These are phyloP conservation scores for Cristatella mucedo DNA, from an alignment of 2,888 invertebrate species.

Conservation along the genomic window DNA sequence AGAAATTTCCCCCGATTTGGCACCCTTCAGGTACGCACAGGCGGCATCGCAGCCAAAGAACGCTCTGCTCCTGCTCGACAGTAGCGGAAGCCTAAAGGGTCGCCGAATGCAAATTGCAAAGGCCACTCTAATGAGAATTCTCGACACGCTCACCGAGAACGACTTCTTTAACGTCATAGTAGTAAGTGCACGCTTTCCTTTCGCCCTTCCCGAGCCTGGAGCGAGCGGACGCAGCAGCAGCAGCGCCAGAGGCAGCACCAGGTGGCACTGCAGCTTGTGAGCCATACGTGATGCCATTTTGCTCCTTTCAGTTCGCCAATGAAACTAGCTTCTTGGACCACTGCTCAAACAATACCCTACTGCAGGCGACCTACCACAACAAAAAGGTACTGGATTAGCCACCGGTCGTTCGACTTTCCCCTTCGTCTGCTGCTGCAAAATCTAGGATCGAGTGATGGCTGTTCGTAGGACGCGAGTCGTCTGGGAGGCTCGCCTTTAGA, in stretches of 20 bases:
- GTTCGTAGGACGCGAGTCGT: too few relatives aligned
- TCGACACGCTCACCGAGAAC: slow-evolving; percentile 90
- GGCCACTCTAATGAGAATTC: slow-evolving; percentile 67
- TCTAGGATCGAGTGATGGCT: too few relatives aligned
- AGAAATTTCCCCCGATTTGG: background rate
- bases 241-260: too few relatives aligned
- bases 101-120: slow-evolving; percentile 73
- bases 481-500: too few relatives aligned
- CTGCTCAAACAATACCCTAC: slow-evolving; percentile 68
- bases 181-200: slow-evolving; percentile 35
- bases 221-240: too few relatives aligned
- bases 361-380: slow-evolving; percentile 56
- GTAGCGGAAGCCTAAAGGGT: slow-evolving; percentile 91
- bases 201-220: too few relatives aligned
- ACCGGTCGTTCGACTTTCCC: too few relatives aligned
- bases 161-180: slow-evolving; percentile 86
- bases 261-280: background rate
- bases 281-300: background rate
- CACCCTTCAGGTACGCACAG: slow-evolving; percentile 65
- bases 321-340: slow-evolving; percentile 57
- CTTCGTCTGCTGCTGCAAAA: too few relatives aligned
- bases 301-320: slow-evolving; percentile 47
- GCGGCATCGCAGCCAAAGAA: slow-evolving; percentile 96
- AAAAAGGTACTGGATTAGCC: slow-evolving; percentile 28
- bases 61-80: slow-evolving; percentile 80